phyloP scores from a whole-genome alignment of 1,140 invertebrate species.

The Zophobas atratus region DNA sequence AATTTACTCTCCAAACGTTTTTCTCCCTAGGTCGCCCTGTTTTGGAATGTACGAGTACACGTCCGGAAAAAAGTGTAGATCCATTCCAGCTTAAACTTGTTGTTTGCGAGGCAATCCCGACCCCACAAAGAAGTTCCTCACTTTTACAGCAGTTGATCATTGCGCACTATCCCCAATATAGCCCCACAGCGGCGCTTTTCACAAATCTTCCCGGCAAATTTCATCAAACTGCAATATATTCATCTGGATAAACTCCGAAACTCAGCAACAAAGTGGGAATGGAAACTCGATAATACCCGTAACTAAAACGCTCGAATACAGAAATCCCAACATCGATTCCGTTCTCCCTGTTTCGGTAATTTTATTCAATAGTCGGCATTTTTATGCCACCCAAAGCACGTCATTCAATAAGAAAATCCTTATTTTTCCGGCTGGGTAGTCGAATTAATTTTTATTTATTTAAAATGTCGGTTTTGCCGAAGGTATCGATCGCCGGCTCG shows the following conservation, averaged over 20 bases:
- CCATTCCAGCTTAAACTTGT: no score
- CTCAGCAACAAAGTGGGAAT: background rate
- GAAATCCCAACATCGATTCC: constrained; percentile 15
- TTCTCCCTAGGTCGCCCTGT: no score
- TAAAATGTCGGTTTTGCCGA: background rate
- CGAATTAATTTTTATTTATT: constrained; percentile 16
- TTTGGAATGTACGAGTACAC: no score
- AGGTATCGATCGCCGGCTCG: background rate
- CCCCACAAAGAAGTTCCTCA: no score
- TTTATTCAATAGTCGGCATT: constrained; percentile 12
- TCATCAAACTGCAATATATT: constrained; percentile 13
- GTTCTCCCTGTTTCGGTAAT: constrained; percentile 10
- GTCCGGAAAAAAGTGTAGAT: no score
- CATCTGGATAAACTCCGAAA: background rate
- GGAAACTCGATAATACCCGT: constrained; percentile 5
- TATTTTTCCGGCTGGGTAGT: background rate
- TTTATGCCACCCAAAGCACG: background rate
- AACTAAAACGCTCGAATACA: constrained; percentile 12
- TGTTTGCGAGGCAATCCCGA: no score
- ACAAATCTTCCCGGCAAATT: constrained; percentile 1
- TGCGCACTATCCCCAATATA: background rate
- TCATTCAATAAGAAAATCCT: constrained; percentile 7
- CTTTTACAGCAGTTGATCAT: no score
- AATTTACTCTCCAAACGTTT: no score
- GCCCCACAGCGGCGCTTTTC: background rate